Percentiles rank a stretch among this genome's conserved stretches.
Conservation (phyloP, 2,888 invertebrate species). For the Sinelater perroti region DNA sequence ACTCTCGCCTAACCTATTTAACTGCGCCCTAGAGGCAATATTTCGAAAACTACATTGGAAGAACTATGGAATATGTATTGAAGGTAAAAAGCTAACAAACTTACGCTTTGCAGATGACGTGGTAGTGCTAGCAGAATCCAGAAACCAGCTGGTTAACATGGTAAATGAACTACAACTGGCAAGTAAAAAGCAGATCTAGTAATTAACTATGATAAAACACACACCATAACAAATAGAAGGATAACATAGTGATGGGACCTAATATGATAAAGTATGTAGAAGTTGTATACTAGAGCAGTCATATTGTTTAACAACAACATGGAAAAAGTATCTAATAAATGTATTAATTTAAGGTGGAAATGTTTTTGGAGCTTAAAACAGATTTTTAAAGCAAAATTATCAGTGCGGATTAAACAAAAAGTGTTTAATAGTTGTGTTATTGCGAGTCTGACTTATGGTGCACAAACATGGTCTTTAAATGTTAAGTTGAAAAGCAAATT, state of each 20-base stretch:
- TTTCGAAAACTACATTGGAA: neutral
- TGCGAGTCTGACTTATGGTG: too few species aligned
- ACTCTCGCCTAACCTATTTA: neutral
- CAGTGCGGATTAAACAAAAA: too few species aligned
- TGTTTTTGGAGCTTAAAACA: too few species aligned
- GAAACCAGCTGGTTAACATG: constrained; percentile 1
- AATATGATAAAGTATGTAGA: constrained; percentile 1
- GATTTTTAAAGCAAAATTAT: too few species aligned
- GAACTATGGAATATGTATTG: constrained; percentile 4
- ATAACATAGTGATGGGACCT: neutral
- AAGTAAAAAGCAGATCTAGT: neutral
- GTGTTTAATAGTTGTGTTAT: too few species aligned
- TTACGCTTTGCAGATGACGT: neutral
- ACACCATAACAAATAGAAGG: neutral
- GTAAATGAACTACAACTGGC: neutral
- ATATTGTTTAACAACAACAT: constrained; percentile 1
- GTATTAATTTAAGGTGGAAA: too few species aligned
- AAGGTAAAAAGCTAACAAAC: neutral
- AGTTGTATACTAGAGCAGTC: neutral
- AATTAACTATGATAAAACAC: constrained; percentile 3
- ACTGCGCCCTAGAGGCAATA: neutral
- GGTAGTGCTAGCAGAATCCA: constrained; percentile 1
- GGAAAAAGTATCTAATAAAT: too few species aligned
- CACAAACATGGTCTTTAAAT: too few species aligned
- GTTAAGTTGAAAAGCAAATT: too few species aligned